Evolutionary conservation across 2,888 invertebrate genomes (phyloP), one percentile per base, ranked within the genome.

Genomic region (Melieria crassipennis): DNA sequence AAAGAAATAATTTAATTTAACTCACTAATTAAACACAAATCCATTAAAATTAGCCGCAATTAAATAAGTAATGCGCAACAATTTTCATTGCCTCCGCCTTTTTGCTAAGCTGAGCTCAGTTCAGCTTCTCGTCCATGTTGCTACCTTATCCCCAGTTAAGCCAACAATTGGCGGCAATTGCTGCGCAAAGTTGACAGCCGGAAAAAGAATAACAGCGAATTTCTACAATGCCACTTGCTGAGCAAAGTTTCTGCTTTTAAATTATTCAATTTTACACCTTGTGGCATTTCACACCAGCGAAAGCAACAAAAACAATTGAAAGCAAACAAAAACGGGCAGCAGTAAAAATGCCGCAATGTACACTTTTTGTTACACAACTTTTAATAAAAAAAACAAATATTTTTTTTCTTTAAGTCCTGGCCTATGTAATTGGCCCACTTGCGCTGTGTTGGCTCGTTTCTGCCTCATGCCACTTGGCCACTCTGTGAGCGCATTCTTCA

Each of bases 221-320:
- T 30, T 30, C 30, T 30, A 30, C 30, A 30, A 30, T 30, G 30
- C 30, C 30, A 30, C 30, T 30, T 30, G 3, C 30, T 30, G 30
- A 30, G 30, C n/a, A 13, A 45, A 65, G 56, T 66, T 72, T 56
- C 69, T 78, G 77, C 76, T 78, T 83, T 82, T 82, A 79, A 82
- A 83, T 82, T 82, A 82, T 83, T 83, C 80, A 83, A 83, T 82
- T 83, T 82, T 82, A 80, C 83, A 82, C 83, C 83, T 83, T 82
- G 80, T 78, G 82, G 82, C 82, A 82, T 80, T 78, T 80, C 74
- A 69, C 72, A 74, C 77, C 67, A 7, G 9, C 5, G 52, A 42
- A 58, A 48, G 10, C 48, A 69, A 63, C 45, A 55, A 55, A 56
- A n/a, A 43, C 16, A 43, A 30, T 30, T 1, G 30, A 30, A 30